Evolutionary conservation across 1,140 invertebrate genomes (phyloP).

Genomic region (Myzus persicae): DNA sequence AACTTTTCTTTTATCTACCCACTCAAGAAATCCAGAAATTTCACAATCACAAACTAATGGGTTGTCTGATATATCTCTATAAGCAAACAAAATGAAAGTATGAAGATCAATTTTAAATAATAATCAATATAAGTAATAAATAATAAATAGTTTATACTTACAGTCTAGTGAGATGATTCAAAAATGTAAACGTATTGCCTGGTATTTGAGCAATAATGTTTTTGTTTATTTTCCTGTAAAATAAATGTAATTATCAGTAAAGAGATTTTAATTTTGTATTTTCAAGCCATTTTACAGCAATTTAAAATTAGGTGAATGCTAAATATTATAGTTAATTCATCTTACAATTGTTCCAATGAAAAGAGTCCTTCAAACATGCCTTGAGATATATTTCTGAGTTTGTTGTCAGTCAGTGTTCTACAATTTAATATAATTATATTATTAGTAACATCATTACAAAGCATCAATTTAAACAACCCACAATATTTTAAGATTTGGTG

Average conservation of each 20-base stretch:
- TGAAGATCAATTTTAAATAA: not conserved
- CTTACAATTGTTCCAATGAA: constrained; percentile 58
- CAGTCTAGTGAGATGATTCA: constrained; percentile 66
- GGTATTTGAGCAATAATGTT: constrained; percentile 75
- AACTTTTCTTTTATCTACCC: constrained; percentile 46
- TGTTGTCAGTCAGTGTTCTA: constrained; percentile 62
- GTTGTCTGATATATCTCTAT: constrained; percentile 78
- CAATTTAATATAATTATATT: constrained; percentile 47
- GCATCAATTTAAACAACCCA: constrained; percentile 51
- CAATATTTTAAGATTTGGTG: constrained; percentile 61
- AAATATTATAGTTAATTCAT: not conserved
- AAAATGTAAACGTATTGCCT: constrained; percentile 73
- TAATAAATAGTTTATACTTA: constrained; percentile 63
- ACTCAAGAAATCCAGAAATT: constrained; percentile 65
- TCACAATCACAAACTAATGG: constrained; percentile 84
- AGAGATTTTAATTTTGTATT: constrained; percentile 59
- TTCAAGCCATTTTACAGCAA: constrained; percentile 59
- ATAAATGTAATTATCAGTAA: not conserved
- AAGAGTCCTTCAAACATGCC: constrained; percentile 60
- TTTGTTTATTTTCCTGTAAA: constrained; percentile 68
- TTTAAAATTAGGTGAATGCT: not conserved
- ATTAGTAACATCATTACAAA: not conserved
- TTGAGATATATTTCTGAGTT: constrained; percentile 59
- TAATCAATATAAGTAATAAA: not conserved
- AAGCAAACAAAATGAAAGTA: constrained; percentile 62